Evolutionary conservation across 2,113 vertebrate species (phyloP), one percentile per base, ranked within the genome.

Genomic region (Herpetotheres cachinnans): DNA sequence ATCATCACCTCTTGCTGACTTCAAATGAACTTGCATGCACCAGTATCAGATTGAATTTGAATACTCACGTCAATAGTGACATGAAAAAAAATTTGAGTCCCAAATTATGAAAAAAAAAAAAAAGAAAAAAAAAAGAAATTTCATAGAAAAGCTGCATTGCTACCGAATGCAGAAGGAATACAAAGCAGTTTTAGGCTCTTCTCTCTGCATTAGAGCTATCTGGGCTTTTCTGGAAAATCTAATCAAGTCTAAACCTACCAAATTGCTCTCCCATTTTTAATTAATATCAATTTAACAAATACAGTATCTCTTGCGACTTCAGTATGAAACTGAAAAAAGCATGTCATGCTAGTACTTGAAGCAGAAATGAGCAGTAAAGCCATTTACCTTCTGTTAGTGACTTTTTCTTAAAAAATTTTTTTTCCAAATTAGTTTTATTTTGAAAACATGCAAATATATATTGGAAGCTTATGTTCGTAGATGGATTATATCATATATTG

Each of bases 241-340:
- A 80, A 93, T 83, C 74, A 71, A 81, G 55, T 73, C 67, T 55
- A 94, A 96, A 83, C 17, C 24, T 62, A 77, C 25, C 52, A 94
- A 79, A 90, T 7, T 44, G n/a, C 50, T 16, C 58, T 80, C 67
- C 84, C 27, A 55, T 89, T 94, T 88, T 83, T 92, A 93, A 97
- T 89, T 90, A 94, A 73, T 81, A 94, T 40, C 22, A 81, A 46
- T 80, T 83, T 56, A 71, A 90, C 29, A 95, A 94, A 94, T 50
- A 81, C 62, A 70, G 40, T 46, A 61, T 47, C 79, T 90, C 85
- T 83, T 1, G 9, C 86, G 59, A 80, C 32, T 9, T 59, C 88
- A 73, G 32, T 25, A 92, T 5, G 50, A 40, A 92, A 72, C 40
- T 44, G 54, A 73, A 90, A 90, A 85, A 77, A 80, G 2, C 40